A percentile compares a stretch with the other conserved stretches of the same genome.
Conservation (phyloP, 1,140 invertebrate species). For the Megalonaias nervosa region DNA sequence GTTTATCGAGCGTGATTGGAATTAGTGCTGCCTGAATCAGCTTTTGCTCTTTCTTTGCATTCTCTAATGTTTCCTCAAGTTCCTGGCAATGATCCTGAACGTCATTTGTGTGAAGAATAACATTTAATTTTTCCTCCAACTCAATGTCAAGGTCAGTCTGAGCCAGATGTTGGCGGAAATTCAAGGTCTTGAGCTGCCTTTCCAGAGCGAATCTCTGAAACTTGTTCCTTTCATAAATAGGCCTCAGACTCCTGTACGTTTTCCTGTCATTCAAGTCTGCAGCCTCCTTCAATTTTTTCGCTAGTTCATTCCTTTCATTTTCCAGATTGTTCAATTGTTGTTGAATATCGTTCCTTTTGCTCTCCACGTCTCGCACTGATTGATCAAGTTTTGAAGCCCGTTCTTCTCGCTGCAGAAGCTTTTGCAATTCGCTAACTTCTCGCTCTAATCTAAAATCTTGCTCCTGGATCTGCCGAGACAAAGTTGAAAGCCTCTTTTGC, state of each 20-base stretch:
- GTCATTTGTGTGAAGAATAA: conserved; percentile 61
- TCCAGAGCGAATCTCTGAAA: conserved; percentile 55
- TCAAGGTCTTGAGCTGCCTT: conserved; percentile 50
- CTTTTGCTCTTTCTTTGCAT: conserved; percentile 50
- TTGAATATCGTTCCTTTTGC: conserved; percentile 29
- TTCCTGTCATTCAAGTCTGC: conserved; percentile 36
- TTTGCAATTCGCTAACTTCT: conserved; percentile 47
- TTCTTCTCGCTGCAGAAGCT: conserved; percentile 55
- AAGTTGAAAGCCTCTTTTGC: conserved; percentile 38
- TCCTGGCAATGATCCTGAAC: conserved; percentile 62
- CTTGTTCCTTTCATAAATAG: conserved; percentile 56
- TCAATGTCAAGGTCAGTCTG: conserved; percentile 56
- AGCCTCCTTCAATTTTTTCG: conserved; percentile 38
- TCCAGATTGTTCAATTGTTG: conserved; percentile 40
- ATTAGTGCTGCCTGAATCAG: conserved; percentile 56
- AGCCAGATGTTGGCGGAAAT: conserved; percentile 48
- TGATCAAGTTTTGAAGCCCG: conserved; percentile 48
- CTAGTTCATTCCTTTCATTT: conserved; percentile 45
- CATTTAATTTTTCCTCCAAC: conserved; percentile 50
- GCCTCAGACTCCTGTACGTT: conserved; percentile 44
- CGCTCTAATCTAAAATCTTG: conserved; percentile 50
- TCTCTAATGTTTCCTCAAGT: conserved; percentile 51
- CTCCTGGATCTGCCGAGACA: conserved; percentile 49
- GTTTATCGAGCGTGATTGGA: conserved; percentile 54
- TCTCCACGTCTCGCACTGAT: conserved; percentile 45